Base-by-base conservation (phyloP, 2,113 vertebrate genomes). In the Vulpes vulpes region DNA sequence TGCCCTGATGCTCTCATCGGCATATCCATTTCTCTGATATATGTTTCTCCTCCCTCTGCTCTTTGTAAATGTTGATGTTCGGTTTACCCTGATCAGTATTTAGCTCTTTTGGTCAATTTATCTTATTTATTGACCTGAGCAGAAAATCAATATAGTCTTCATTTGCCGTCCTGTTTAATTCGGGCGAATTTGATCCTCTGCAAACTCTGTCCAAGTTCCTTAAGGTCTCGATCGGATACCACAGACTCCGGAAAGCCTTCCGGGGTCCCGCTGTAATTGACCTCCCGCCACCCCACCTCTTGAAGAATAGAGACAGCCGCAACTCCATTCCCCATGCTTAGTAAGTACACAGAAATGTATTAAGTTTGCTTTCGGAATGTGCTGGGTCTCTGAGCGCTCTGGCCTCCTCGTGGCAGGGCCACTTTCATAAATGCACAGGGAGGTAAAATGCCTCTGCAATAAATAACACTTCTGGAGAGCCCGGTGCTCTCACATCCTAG, bases 61-160 rank as follows among this genome's bases (percentile, higher is more conserved):
- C 92, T 96, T 87, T 95, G 96, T 88, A 98, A 96, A 98, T 96
- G 88, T 97, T 98, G 98, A 96, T 97, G 95, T 98, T 98, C 17
- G 11, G 20, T 97, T 94, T 51, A 95, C 84, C 88, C 94, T 38
- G 0, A 98, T 96, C 97, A 97, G 85, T 97, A 96, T 93, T 98
- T 98, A 93, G 86, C 69, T 87, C 92, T 98, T 97, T 94, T 91
- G 32, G 27, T 97, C 97, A 97, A 98, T 98, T 98, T 97, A 94
- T 99, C 98, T 98, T 98, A 96, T 96, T 98, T 98, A 98, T 98
- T 98, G 98, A 98, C 94, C 95, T 87, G 81, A 98, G 95, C 98
- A 98, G 97, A 98, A 99, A 98, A 98, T 99, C 98, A 98, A 97
- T 98, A 79, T 73, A 94, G 96, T 98, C 97, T 98, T 98, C 98